phyloP scores from a whole-genome alignment of 2,797 vertebrate species.

The Centroberyx gerrardi region DNA sequence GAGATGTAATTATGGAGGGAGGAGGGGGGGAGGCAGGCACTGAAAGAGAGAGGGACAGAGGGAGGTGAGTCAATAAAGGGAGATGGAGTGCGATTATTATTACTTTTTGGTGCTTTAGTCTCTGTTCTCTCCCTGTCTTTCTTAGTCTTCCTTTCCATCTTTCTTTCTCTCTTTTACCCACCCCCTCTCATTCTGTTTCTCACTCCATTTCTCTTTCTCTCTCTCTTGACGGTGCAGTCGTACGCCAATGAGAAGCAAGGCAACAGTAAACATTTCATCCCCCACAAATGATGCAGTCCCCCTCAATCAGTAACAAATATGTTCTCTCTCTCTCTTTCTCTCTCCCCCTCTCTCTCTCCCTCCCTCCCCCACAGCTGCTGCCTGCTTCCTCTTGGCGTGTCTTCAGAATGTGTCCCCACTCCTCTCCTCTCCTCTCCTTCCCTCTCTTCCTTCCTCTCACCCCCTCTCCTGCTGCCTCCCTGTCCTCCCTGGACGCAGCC shows the following conservation, averaged over 20 bases:
- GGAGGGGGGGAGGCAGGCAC: constrained; percentile 8
- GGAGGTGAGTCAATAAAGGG: constrained; percentile 26
- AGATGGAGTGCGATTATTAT: neutral
- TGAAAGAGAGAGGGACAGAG: constrained; percentile 17
- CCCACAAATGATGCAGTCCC: too few relatives aligned
- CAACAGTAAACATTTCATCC: too few relatives aligned
- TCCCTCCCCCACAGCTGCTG: constrained; percentile 11
- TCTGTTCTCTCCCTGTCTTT: too few relatives aligned
- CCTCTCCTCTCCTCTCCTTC: constrained; percentile 14
- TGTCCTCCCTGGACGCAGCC: constrained; percentile 46
- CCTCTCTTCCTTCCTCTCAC: constrained; percentile 55
- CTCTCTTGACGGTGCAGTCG: neutral
- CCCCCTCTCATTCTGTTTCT: too few relatives aligned
- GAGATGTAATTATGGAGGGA: constrained; percentile 20
- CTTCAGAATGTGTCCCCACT: constrained; percentile 31
- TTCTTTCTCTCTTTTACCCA: too few relatives aligned
- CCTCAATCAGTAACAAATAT: neutral
- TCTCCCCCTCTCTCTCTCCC: neutral
- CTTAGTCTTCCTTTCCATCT: too few relatives aligned
- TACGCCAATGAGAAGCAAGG: too few relatives aligned
- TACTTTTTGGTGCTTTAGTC: too few relatives aligned
- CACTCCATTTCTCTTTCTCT: neutral
- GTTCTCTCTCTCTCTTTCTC: neutral
- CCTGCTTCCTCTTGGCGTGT: constrained; percentile 32
- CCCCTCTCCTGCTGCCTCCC: constrained; percentile 7